Conservation (phyloP, 2,888 invertebrate species). For the Brenthis ino region DNA sequence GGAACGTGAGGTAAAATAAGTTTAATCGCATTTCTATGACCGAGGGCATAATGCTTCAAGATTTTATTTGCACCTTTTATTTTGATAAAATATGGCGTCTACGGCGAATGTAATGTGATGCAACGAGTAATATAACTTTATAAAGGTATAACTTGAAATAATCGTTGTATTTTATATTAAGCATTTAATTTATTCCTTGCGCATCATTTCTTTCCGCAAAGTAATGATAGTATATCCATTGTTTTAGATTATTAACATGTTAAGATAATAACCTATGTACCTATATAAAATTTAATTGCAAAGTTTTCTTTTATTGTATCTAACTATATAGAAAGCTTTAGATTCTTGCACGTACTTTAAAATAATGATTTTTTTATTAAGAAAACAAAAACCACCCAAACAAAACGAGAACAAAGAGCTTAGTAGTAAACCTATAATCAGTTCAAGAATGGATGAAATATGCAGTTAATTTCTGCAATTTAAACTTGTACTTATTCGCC, state of each 20-base stretch:
- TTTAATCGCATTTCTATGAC: constrained; percentile 9
- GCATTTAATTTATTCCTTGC: neutral
- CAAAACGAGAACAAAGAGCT: neutral
- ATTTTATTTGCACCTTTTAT: neutral
- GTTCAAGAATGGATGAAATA: neutral
- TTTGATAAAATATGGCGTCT: neutral
- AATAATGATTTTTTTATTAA: neutral
- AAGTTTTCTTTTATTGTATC: no score
- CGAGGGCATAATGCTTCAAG: constrained; percentile 4
- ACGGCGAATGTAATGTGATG: neutral
- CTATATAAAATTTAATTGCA: neutral
- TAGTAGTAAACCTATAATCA: constrained; percentile 6
- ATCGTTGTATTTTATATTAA: neutral
- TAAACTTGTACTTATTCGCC: neutral
- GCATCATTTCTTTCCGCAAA: constrained; percentile 12
- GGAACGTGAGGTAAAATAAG: constrained; percentile 4
- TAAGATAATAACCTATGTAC: neutral
- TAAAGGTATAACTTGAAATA: neutral
- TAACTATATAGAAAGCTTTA: neutral
- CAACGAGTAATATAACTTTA: neutral
- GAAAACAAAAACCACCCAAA: neutral
- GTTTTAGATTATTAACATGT: neutral
- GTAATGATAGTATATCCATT: constrained; percentile 1
- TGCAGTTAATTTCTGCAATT: constrained; percentile 2
- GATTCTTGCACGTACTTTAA: no score